Conservation (phyloP, 23 tunicate species). For the Trididemnum nubilum region DNA sequence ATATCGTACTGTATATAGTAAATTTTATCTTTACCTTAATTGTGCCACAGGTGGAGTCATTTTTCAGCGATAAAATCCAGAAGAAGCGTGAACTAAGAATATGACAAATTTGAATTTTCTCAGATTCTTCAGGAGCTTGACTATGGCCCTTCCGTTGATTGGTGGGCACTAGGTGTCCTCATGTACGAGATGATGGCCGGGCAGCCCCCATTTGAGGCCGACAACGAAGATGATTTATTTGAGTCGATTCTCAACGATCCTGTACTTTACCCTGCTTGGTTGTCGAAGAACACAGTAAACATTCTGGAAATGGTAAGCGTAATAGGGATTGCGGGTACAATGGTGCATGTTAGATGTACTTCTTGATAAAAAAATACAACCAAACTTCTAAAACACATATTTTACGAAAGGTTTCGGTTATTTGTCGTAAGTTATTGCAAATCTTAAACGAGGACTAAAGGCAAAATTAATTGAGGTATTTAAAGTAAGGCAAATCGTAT, state of each 20-base stretch:
- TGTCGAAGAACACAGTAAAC: constrained; percentile 82
- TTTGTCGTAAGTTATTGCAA: too few relatives aligned
- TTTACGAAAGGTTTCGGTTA: not conserved
- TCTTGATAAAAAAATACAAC: too few relatives aligned
- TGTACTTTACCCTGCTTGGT: constrained; percentile 97
- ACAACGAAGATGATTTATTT: constrained; percentile 95
- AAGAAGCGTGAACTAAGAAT: too few relatives aligned
- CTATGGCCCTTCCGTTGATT: constrained; percentile 93
- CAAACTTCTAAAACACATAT: not conserved
- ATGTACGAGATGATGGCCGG: constrained; percentile 99
- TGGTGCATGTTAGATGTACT: too few relatives aligned
- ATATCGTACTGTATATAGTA: too few relatives aligned
- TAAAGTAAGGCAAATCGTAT: too few relatives aligned
- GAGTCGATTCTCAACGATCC: constrained; percentile 93
- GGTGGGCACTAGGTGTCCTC: constrained; percentile 99
- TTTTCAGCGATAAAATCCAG: too few relatives aligned
- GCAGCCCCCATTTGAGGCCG: constrained; percentile 99
- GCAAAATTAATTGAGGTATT: too few relatives aligned
- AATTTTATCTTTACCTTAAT: too few relatives aligned
- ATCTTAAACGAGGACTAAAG: too few relatives aligned
- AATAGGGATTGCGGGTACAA: not conserved
- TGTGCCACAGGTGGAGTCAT: too few relatives aligned
- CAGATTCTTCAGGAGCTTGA: constrained; percentile 95
- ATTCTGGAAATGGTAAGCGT: constrained; percentile 78
- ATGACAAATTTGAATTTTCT: not conserved